These are phyloP conservation scores for Xenops minutus DNA, from an alignment of 2,797 vertebrate species.

Conservation along the genomic window DNA sequence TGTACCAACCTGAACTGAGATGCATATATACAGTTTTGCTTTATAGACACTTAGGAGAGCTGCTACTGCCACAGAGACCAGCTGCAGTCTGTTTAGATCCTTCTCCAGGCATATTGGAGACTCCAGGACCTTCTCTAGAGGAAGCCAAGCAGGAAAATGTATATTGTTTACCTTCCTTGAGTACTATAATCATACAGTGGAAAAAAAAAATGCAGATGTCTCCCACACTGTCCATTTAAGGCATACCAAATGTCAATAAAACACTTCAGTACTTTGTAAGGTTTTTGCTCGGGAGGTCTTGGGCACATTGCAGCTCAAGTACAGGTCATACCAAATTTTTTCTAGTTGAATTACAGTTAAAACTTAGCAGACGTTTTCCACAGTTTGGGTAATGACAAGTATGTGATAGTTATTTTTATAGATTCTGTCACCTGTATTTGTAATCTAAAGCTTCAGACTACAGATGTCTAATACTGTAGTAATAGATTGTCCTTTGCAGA, in stretches of 20 bases:
- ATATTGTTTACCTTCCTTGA: neutral
- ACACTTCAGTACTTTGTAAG: neutral
- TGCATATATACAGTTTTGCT: neutral
- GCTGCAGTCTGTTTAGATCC: neutral
- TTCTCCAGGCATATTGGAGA: neutral
- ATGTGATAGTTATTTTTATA: neutral
- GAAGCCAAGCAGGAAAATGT: neutral
- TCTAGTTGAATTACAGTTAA: neutral
- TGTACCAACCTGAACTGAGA: neutral
- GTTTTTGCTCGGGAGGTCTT: neutral
- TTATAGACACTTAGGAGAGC: neutral
- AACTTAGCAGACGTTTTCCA: neutral
- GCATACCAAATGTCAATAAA: neutral
- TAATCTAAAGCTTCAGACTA: neutral
- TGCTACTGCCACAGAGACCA: neutral
- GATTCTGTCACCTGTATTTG: neutral
- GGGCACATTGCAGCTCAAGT: neutral
- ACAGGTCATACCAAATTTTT: neutral
- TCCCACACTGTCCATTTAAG: neutral
- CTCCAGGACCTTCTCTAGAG: neutral
- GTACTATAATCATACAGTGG: neutral
- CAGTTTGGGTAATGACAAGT: fast-evolving
- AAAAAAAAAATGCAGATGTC: neutral
- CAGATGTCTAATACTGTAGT: neutral
- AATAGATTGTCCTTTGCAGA: neutral